Evolutionary conservation across 2,797 vertebrate species (phyloP), one percentile per base, ranked within the genome.

Genomic region (Malacoraja senta): DNA sequence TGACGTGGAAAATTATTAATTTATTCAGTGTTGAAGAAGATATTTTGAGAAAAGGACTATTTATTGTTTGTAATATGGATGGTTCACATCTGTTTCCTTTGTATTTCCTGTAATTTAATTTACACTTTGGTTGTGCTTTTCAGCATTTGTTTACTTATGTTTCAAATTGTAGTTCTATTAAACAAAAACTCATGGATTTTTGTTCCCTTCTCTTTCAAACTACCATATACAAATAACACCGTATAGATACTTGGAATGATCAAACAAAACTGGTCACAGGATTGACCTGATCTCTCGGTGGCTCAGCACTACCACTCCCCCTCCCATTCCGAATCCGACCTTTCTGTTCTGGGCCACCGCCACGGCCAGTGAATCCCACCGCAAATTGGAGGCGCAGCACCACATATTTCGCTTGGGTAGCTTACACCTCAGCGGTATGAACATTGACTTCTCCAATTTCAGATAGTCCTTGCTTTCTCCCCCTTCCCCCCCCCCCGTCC

Each of bases 1-100:
- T 15, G 68, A 63, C 61, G 61, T 76, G 92, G 32, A 83, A 93
- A 63, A 74, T 58, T 81, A 80, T n/a, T 72, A 32, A 77, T 84
- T 93, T 58, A n/a, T 79, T 76, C 78, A 71, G n/a, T 61, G 29
- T 1, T 29, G 53, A 76, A 88, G 83, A 1, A 29, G 80, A 53
- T n/a, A 93, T 65, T 29, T 26, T 71, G 35, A 8, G 44, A 17
- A 32, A 38, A 83, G 44, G 15, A 19, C 35, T 83, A 83, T 53
- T 83, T 91, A 26, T 26, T 72, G 71, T 91, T 91, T 8, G 38
- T 74, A 4, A 35, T 10, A 68, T 91, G 26, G 68, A 74, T 53
- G 29, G 38, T 91, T 53, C 35, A 71, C 10, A 68, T 83, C 58
- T 3, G 72, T 72, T 74, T 91, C 74, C 35, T 72, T 19, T 3